Base-by-base conservation (phyloP, 2,797 vertebrate species). In the Gadopsis bispinosus region DNA sequence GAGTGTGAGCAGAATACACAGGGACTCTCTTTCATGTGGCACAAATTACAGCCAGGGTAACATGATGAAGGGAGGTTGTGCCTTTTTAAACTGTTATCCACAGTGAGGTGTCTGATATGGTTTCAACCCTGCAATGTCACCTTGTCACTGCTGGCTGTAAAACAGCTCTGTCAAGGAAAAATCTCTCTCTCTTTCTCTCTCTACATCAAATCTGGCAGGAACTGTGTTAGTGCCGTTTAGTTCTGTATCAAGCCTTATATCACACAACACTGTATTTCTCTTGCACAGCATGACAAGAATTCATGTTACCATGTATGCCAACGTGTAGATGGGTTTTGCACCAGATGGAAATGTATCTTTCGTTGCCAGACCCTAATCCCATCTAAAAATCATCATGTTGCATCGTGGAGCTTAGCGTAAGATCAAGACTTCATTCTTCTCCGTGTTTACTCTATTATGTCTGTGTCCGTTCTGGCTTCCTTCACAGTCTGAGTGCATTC, bases 91-190 rank as follows among this genome's bases (percentile, higher is more conserved):
- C 50, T 67, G 50, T 86, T 77, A 79, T 83, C 73, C 60, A 66
- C 64, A 60, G 60, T 5, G n/a, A 68, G 68, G 50, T 39, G 50
- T 35, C 74, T 77, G 50, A 75, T 80, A 45, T 22, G 62, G 75
- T 66, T 79, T 80, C 60, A 75, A 43, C 43, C 71, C 68, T 45
- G 55, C 64, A 83, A 83, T 65, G 85, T 87, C 81, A 89, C 81
- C 81, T 89, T 86, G 78, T 70, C 59, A 54, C 31, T 80, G 67
- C 55, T 50, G 63, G 63, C 75, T 75, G 70, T 75, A 70, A 83
- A 83, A 76, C 69, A 79, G 37, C 51, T n/a, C 19, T 39, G 45
- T 64, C 29, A 3, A 20, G 51, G 53, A 60, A 43, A 51, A 50
- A 33, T 35, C 45, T 37, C 56, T 47, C n/a, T 56, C n/a, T 47